phyloP scores from a whole-genome alignment of 2,113 vertebrate genomes.

The Antidorcas marsupialis region DNA sequence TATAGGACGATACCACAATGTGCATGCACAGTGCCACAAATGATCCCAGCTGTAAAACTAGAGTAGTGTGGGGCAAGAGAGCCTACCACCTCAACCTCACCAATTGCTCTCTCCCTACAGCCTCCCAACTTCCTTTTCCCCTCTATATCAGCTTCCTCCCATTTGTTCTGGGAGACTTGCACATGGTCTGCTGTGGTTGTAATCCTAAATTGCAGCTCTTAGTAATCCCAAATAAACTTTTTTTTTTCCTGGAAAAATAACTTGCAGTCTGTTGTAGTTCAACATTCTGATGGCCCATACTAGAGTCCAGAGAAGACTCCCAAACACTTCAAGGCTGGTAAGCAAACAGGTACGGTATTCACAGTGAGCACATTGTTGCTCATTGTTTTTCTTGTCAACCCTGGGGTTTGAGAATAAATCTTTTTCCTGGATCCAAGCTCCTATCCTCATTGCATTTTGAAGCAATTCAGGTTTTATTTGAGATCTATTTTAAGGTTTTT shows the following conservation, averaged over 20 bases:
- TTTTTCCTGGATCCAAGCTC: background rate
- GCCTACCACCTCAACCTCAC: background rate
- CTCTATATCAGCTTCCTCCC: background rate
- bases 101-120: background rate
- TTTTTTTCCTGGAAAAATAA: background rate
- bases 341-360: background rate
- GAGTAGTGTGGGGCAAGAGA: background rate
- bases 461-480: background rate
- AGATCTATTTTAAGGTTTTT: background rate
- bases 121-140: background rate
- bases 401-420: background rate
- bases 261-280: background rate
- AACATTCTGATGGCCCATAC: background rate
- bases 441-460: background rate
- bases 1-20: background rate
- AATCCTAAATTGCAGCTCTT: background rate
- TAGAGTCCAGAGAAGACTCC: background rate
- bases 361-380: fast-evolving
- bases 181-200: background rate
- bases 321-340: background rate
- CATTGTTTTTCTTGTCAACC: background rate
- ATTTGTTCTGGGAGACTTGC: background rate
- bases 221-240: background rate
- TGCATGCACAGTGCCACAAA: background rate
- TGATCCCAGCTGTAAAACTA: background rate